These are phyloP conservation scores for Cavia porcellus DNA, from an alignment of 2,113 vertebrate genomes.

Conservation along the genomic window DNA sequence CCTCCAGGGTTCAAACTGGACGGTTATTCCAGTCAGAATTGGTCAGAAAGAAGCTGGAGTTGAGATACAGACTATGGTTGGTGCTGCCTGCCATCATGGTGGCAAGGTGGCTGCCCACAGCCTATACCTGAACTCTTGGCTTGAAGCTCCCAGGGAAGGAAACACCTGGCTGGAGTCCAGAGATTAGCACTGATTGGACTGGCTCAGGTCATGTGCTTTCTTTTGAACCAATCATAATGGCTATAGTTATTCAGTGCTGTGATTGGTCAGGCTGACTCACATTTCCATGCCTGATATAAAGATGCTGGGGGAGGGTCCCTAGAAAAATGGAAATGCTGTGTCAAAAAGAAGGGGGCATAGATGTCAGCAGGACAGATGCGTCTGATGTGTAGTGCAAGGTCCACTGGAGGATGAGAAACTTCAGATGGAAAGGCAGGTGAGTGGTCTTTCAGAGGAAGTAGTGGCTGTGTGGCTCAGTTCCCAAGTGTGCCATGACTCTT, in stretches of 20 bases:
- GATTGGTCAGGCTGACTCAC: not conserved
- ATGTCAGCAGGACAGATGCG: not conserved
- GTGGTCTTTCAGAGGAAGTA: not conserved
- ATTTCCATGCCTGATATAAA: not conserved
- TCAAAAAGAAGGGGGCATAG: not conserved
- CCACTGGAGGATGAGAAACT: not conserved
- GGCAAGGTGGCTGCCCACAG: not conserved
- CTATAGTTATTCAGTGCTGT: not conserved
- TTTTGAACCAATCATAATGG: constrained; percentile 1
- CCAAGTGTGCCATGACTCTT: not conserved
- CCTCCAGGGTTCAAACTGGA: not conserved
- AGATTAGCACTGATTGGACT: not conserved
- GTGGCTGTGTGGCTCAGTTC: not conserved
- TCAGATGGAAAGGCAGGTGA: not conserved
- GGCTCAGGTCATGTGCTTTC: not conserved
- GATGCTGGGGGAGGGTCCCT: fast-evolving
- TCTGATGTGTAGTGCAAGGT: not conserved
- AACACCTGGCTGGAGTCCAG: not conserved
- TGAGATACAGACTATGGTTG: fast-evolving
- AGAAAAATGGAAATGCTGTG: not conserved
- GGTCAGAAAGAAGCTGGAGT: not conserved
- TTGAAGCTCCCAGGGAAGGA: not conserved
- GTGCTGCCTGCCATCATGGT: not conserved
- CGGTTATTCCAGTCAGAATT: too few relatives aligned
- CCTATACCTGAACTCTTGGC: not conserved